phyloP scores from a whole-genome alignment of 2,888 invertebrate species.

The Cerastis rubricosa region DNA sequence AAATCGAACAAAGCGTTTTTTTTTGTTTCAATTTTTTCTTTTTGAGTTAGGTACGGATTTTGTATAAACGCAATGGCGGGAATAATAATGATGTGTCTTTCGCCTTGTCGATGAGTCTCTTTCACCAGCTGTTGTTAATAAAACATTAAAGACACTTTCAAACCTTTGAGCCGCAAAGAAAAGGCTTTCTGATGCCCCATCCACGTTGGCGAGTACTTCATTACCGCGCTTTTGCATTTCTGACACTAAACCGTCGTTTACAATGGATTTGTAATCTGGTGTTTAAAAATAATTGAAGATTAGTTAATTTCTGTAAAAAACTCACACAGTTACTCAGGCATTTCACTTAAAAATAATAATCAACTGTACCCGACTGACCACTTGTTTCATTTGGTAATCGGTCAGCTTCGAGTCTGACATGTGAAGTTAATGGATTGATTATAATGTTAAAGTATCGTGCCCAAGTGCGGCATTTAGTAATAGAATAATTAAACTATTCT shows the following conservation, averaged over 20 bases:
- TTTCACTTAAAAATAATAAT: conserved; percentile 3
- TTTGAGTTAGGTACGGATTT: not conserved
- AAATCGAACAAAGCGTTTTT: not conserved
- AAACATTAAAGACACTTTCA: not conserved
- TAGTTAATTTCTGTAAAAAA: not conserved
- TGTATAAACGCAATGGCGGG: not conserved
- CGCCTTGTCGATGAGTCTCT: not conserved
- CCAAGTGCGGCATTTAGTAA: not conserved
- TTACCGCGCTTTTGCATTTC: conserved; percentile 86
- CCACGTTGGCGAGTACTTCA: conserved; percentile 79
- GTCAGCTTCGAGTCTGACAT: not conserved
- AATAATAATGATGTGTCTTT: not conserved
- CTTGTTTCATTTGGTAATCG: not conserved
- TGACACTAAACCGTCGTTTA: conserved; percentile 74
- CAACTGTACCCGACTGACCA: not conserved
- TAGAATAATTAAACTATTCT: not conserved
- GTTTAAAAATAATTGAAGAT: conserved; percentile 1
- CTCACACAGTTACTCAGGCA: not conserved
- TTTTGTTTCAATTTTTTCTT: not conserved
- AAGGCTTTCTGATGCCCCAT: conserved; percentile 78
- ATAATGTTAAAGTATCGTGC: not conserved
- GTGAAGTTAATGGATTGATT: not conserved
- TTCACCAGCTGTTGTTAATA: not conserved
- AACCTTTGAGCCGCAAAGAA: conserved; percentile 88
- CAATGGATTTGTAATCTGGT: conserved; percentile 80